Evolutionary conservation across 2,888 invertebrate genomes (phyloP), one percentile per base, ranked within the genome.

Genomic region (Glyphotaelius pellucidus): DNA sequence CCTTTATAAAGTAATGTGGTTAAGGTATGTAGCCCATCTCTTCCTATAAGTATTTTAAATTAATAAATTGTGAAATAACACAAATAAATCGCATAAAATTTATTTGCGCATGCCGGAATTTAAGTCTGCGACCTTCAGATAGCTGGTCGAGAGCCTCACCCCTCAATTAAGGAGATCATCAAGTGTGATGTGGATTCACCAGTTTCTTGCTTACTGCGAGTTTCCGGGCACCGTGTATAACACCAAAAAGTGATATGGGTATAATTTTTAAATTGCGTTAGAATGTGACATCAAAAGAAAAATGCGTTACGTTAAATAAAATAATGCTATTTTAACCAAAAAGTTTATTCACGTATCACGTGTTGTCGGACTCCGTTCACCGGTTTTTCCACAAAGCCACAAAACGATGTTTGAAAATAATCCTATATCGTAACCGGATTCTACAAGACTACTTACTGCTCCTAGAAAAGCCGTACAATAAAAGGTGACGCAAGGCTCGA

Each of bases 401-500:
- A 67, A n/a, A 67, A 67, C 9, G 1, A 9, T n/a, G n/a, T 67
- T 67, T 67, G 67, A 67, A 67, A 67, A 67, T 67, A 67, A 9
- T 19, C 5, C 0, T 5, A 83, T 83, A 32, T 30, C 32, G 35
- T 38, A 83, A 83, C 83, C 83, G 83, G 83, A 83, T 83, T 83
- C n/a, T 83, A 83, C 25, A 25, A 9, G n/a, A 38, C 35, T 35
- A 83, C 83, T 38, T 35, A 83, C 83, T 38, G 83, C 83, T 83
- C 32, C 83, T 83, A 83, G 83, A 83, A 83, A 83, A 83, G 83
- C 35, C 19, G 83, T 83, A 83, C 35, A 83, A 83, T 83, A 83
- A 83, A 83, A 83, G 35, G 83, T 83, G 83, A 83, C 83, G 83
- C 35, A 83, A 83, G 7, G 25, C 25, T 35, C 35, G 35, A 38